These are phyloP conservation scores for Hypotaenidia okinawae DNA, from an alignment of 2,797 vertebrate genomes.

Conservation along the genomic window DNA sequence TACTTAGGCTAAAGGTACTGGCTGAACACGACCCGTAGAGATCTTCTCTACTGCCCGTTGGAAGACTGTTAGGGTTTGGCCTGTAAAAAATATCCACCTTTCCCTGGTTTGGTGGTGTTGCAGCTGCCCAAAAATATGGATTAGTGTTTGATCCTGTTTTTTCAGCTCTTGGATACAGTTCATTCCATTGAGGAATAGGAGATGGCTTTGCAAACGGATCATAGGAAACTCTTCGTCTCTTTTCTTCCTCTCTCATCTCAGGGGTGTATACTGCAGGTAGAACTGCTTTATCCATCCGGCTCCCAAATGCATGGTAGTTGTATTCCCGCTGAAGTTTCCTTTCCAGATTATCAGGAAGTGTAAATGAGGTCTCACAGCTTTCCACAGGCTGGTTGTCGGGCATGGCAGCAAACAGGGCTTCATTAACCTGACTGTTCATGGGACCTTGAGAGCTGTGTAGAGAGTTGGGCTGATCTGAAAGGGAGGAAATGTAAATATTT, in stretches of 20 bases:
- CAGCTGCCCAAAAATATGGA: background rate
- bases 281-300: slow-evolving; percentile 65
- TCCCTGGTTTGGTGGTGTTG: background rate
- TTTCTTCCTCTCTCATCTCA: slow-evolving; percentile 65
- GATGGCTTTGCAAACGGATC: slow-evolving; percentile 50
- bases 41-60: background rate
- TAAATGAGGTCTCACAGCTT: slow-evolving; percentile 55
- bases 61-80: background rate
- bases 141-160: background rate
- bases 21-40: background rate
- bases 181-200: background rate
- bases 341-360: slow-evolving; percentile 65
- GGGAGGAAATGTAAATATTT: background rate
- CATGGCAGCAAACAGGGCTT: slow-evolving; percentile 65
- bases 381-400: slow-evolving; percentile 63
- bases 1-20: slow-evolving; percentile 1
- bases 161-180: background rate
- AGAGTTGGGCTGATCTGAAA: slow-evolving; percentile 84
- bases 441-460: slow-evolving; percentile 84
- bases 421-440: slow-evolving; percentile 79
- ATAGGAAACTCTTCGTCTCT: slow-evolving; percentile 62
- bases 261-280: background rate
- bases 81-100: background rate
- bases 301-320: slow-evolving; percentile 86
- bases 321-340: slow-evolving; percentile 88